Evolutionary conservation across 2,888 invertebrate species (phyloP).

Genomic region (Parnassius glacialis): DNA sequence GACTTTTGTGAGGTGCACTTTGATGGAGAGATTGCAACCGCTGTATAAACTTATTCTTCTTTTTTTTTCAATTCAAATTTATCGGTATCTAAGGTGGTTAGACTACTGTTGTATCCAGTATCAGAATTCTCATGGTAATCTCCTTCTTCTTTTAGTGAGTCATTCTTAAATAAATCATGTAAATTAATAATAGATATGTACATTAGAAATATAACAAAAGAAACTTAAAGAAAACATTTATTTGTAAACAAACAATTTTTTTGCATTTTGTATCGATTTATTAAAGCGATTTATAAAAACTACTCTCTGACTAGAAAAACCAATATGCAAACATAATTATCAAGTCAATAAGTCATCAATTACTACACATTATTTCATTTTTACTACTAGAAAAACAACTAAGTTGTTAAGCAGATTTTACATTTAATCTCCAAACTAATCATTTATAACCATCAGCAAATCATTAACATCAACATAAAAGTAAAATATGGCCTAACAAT

Average conservation of each 20-base stretch:
- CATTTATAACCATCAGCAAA: constrained; percentile 14
- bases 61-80: too few relatives aligned
- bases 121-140: too few relatives aligned
- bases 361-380: constrained; percentile 18
- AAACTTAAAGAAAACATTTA: too few relatives aligned
- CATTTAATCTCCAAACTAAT: neutral
- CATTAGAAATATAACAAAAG: too few relatives aligned
- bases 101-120: too few relatives aligned
- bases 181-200: too few relatives aligned
- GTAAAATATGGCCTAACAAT: constrained; percentile 4
- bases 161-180: too few relatives aligned
- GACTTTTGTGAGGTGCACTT: too few relatives aligned
- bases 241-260: constrained; percentile 26
- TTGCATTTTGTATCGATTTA: constrained; percentile 59
- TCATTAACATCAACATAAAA: constrained; percentile 1
- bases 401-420: constrained; percentile 10
- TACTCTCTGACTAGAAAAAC: constrained; percentile 76
- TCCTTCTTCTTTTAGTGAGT: too few relatives aligned
- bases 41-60: too few relatives aligned
- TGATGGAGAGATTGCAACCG: too few relatives aligned
- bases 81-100: too few relatives aligned
- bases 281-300: constrained; percentile 74
- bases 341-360: constrained; percentile 11
- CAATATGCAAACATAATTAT: constrained; percentile 37
- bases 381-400: constrained; percentile 12